Base-by-base conservation (phyloP, 2,797 vertebrate species). In the Ptychobarbus kaznakovi region DNA sequence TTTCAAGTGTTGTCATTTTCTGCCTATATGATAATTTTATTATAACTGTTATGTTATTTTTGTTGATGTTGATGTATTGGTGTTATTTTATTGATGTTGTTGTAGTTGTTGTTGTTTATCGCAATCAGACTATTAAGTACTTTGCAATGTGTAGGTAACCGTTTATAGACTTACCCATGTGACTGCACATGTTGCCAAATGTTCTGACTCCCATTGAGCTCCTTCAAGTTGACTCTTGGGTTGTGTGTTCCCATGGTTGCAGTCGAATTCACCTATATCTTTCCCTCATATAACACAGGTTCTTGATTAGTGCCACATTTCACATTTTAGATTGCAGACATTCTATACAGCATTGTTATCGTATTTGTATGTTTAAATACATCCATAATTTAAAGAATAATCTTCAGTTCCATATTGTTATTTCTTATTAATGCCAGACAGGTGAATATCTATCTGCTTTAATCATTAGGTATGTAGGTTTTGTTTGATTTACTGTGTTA, bases 1-100 rank as follows among this genome's bases (percentile, higher is more conserved):
- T 87, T 87, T 83, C n/a, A 82, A 80, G 75, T 89, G 79, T 88
- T 86, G 87, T 90, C 93, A 90, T 94, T 88, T 91, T 91, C 91
- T 93, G 90, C 93, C 85, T 92, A 92, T 94, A 94, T 92, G 92
- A 94, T 95, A 94, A 93, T 94, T 94, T 94, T 94, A 94, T 95
- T 94, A 92, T 93, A 93, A 91, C 92, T 94, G 92, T 94, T 89
- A 92, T 94, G 92, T 94, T 93, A 94, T 91, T 93, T 91, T 93
- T 94, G 87, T 93, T 92, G 91, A 87, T 87, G 56, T 82, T 86
- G 82, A 85, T 89, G 51, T 88, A 86, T 72, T 87, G 81, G 70
- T 89, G 84, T 94, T 93, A 92, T 93, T 94, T 93, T 92, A 91
- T 92, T 90, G 89, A 91, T 90, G 86, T 86, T 86, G 53, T 73